Percentiles rank a stretch among this genome's conserved stretches.
Conservation (phyloP, 2,888 invertebrate species). For the Cepaea hortensis region DNA sequence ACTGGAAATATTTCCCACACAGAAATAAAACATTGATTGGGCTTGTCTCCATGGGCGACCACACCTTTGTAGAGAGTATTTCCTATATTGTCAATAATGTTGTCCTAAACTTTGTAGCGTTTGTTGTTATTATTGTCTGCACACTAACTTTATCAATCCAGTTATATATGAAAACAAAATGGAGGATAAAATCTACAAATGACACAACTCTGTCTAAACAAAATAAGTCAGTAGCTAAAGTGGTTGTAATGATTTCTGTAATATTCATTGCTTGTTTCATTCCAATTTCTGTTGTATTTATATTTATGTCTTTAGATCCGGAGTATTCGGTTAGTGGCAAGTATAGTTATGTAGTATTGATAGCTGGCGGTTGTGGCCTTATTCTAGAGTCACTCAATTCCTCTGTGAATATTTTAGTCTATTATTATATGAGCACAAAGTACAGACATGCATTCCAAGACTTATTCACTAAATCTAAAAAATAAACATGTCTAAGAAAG, state of each 20-base stretch:
- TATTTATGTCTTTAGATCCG: neutral
- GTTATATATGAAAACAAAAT: neutral
- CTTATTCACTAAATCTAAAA: neutral
- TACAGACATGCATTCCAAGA: neutral
- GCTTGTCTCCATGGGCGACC: neutral
- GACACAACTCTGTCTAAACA: neutral
- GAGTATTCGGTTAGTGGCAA: neutral
- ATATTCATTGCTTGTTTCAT: slow-evolving; percentile 1
- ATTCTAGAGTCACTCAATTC: slow-evolving; percentile 4
- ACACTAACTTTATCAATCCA: neutral
- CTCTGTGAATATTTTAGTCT: neutral
- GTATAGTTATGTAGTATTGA: neutral
- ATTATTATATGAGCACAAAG: slow-evolving; percentile 11
- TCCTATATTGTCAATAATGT: neutral
- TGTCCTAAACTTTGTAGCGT: neutral
- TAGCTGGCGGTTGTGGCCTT: neutral
- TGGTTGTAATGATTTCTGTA: slow-evolving; percentile 11
- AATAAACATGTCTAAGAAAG: too few relatives aligned
- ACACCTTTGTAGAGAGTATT: neutral
- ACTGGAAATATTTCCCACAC: neutral
- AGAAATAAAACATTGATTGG: slow-evolving; percentile 14
- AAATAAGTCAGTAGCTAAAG: neutral
- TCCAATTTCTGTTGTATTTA: neutral
- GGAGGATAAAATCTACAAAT: neutral
- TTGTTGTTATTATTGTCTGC: neutral